Base-by-base conservation (phyloP, 2,888 invertebrate species). In the Myopa tessellatipennis region DNA sequence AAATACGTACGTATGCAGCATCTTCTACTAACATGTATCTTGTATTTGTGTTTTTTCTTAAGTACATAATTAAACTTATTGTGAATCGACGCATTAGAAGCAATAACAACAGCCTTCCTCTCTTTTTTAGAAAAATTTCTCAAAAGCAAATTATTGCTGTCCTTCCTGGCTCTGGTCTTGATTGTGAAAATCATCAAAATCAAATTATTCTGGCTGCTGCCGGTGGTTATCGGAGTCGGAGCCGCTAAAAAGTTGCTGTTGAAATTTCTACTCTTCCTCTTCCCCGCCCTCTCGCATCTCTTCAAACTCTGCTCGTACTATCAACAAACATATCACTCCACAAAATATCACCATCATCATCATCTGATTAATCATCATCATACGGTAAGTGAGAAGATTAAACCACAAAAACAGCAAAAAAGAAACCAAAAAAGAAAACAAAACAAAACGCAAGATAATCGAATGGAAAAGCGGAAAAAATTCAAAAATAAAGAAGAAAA, bases 221-320 rank as follows among this genome's bases (percentile, higher is more conserved):
- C 96, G 0, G 88, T 95, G 71, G 89, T 96, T 71, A 92, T 96
- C 82, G 96, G 96, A 3, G 92, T 95, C 26, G 94, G 94, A 0
- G 93, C 95, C 0, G 96, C 96, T 4, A 96, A 96, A 90, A 96
- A 96, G 87, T 90, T 96, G 83, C 91, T 96, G 84, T 90, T 96
- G 65, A 96, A 96, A 86, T 90, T 95, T 74, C 88, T 96, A 16
- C 91, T 96, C 36, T 96, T 96, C 91, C 85, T 96, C 60, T 95
- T 96, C 89, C 96, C 96, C 0, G 95, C 95, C 0, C 88, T 96
- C 79, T 93, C 94, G 76, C 95, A 95, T 86, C 91, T 96, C 79
- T 96, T 96, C 90, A 96, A 95, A 87, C 90, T 96, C 18, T 96
- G 96, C 88, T 94, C 95, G 6, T 94, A 94, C 90, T 95, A 95